These are phyloP conservation scores for Leptoteleia sp. DNA, from an alignment of 1,140 invertebrate species.

Conservation along the genomic window DNA sequence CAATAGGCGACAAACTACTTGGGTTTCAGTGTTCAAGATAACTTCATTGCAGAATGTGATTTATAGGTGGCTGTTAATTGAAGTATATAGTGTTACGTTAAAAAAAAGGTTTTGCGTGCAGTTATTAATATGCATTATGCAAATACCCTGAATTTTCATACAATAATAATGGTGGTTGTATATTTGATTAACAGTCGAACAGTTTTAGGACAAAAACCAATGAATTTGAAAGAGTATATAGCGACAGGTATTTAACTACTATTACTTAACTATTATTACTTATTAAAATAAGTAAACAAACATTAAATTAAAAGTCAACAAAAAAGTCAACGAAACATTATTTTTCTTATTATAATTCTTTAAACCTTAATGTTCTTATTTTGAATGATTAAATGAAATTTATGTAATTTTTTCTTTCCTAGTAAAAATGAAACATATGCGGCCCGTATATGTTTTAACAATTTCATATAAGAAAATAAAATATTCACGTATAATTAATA, in stretches of 20 bases:
- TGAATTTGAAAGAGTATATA: conserved; percentile 46
- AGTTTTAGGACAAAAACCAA: conserved; percentile 3
- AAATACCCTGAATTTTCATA: not conserved
- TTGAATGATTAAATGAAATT: too few species aligned
- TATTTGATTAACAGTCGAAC: conserved; percentile 5
- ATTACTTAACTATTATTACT: too few species aligned
- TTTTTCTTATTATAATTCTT: too few species aligned
- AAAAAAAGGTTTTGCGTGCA: too few species aligned
- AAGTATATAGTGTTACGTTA: not conserved
- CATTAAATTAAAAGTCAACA: not conserved
- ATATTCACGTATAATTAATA: too few species aligned
- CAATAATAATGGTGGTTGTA: not conserved
- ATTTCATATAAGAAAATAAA: too few species aligned
- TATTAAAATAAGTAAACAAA: too few species aligned
- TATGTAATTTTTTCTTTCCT: too few species aligned
- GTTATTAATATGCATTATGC: conserved; percentile 1
- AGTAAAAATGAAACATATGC: too few species aligned
- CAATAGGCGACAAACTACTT: not conserved
- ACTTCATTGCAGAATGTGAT: conserved; percentile 15
- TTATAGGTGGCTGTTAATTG: not conserved
- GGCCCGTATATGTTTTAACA: too few species aligned
- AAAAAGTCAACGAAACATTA: too few species aligned
- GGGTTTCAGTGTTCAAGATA: conserved; percentile 18
- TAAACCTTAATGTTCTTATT: too few species aligned
- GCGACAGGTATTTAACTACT: conserved; percentile 35